phyloP scores from a whole-genome alignment of 2,888 invertebrate species.

The Dryobota labecula region DNA sequence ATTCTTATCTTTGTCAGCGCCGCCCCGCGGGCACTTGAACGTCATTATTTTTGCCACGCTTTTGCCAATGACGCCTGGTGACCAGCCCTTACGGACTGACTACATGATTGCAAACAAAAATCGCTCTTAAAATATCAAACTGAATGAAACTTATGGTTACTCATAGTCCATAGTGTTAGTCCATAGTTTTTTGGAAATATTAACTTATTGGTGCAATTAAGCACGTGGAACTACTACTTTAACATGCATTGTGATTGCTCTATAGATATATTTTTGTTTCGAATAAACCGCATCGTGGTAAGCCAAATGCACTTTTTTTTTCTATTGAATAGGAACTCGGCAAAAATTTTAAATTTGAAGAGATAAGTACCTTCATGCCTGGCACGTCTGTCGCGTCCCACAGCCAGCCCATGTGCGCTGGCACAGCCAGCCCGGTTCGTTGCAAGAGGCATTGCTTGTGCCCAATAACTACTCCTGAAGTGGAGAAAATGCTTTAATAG shows the following conservation, averaged over 20 bases:
- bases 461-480: conserved; percentile 86
- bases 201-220: neutral
- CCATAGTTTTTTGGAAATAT: neutral
- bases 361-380: conserved; percentile 79
- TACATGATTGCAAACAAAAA: conserved; percentile 9
- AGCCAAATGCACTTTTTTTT: neutral
- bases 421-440: conserved; percentile 88
- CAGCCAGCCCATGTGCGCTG: conserved; percentile 92
- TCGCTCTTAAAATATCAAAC: neutral
- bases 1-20: conserved; percentile 80
- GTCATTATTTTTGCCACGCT: conserved; percentile 86
- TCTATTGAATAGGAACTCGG: neutral
- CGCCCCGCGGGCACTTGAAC: conserved; percentile 82
- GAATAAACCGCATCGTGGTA: neutral
- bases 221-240: no score
- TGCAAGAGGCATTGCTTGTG: conserved; percentile 89
- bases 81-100: conserved; percentile 87
- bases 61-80: conserved; percentile 90
- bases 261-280: neutral
- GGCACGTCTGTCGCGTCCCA: conserved; percentile 89
- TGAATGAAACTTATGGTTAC: neutral
- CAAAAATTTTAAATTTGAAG: neutral
- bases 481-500: neutral
- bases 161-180: neutral
- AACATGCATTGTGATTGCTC: neutral